Conservation (phyloP, 2,888 invertebrate species). For the Eretmocerus hayati region DNA sequence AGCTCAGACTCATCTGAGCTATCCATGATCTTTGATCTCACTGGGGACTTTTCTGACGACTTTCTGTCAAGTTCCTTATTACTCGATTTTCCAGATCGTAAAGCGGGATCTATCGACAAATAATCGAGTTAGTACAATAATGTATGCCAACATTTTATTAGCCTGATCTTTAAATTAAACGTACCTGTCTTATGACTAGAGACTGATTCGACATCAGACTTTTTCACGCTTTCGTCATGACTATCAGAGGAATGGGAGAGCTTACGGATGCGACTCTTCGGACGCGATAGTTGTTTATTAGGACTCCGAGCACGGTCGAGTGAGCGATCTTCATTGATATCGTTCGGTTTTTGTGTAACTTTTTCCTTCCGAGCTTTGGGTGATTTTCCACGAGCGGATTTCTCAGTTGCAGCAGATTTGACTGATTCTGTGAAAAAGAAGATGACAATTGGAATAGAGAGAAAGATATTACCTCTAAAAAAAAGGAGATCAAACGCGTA, state of each 20-base stretch:
- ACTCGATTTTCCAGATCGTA: too few species aligned
- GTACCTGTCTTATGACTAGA: slow-evolving; percentile 1
- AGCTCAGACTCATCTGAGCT: too few species aligned
- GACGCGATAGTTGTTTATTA: neutral
- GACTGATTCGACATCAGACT: slow-evolving; percentile 1
- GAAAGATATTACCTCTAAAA: too few species aligned
- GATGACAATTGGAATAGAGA: too few species aligned
- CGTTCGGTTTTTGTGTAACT: too few species aligned
- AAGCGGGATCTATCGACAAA: too few species aligned
- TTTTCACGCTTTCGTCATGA: slow-evolving; percentile 2
- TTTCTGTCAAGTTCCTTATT: too few species aligned
- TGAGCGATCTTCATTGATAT: too few species aligned
- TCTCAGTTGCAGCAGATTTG: slow-evolving; percentile 4
- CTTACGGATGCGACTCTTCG: slow-evolving; percentile 5
- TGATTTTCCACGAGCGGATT: neutral
- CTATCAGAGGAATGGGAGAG: neutral
- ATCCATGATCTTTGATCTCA: too few species aligned
- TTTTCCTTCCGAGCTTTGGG: slow-evolving; percentile 4
- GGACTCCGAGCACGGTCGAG: neutral
- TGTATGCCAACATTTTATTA: neutral
- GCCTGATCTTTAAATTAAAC: neutral
- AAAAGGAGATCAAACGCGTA: too few species aligned
- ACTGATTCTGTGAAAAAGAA: neutral
- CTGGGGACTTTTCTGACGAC: too few species aligned
- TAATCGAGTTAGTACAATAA: too few species aligned